phyloP scores from a whole-genome alignment of 2,888 invertebrate species.

The Orthosia cruda region DNA sequence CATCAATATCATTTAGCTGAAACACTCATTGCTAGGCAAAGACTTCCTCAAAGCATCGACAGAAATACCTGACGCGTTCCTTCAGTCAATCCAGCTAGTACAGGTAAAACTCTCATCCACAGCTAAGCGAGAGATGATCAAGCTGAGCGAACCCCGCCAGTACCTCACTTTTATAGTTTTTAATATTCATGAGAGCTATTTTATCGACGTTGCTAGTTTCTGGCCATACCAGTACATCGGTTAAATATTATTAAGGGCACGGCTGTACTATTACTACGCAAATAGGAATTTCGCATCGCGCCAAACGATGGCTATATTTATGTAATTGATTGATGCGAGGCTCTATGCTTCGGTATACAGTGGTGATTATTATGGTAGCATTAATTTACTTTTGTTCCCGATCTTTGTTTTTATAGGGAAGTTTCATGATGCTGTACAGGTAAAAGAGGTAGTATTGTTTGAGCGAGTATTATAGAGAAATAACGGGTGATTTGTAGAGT shows the following conservation, averaged over 20 bases:
- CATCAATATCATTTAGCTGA: too few species aligned
- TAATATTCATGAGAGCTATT: conserved; percentile 71
- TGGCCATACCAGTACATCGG: conserved; percentile 66
- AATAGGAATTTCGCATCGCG: conserved; percentile 67
- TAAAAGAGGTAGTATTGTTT: not conserved
- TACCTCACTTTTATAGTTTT: conserved; percentile 57
- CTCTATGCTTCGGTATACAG: conserved; percentile 33
- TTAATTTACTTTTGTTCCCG: conserved; percentile 42
- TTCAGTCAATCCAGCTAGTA: not conserved
- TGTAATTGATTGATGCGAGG: conserved; percentile 63
- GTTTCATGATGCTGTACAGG: not conserved
- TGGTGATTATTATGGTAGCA: conserved; percentile 45
- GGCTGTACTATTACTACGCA: conserved; percentile 75
- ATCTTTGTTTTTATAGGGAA: conserved; percentile 27
- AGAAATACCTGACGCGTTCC: not conserved
- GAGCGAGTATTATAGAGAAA: not conserved
- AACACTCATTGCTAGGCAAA: too few species aligned
- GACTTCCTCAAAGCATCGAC: too few species aligned
- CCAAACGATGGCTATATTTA: conserved; percentile 60
- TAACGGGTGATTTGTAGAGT: not conserved
- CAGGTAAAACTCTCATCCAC: not conserved
- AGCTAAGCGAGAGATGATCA: conserved; percentile 36
- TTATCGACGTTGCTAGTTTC: conserved; percentile 65
- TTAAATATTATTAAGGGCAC: conserved; percentile 75
- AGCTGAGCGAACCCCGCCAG: not conserved